Base-by-base conservation (phyloP, 2,888 invertebrate species). In the Microchrysa polita region DNA sequence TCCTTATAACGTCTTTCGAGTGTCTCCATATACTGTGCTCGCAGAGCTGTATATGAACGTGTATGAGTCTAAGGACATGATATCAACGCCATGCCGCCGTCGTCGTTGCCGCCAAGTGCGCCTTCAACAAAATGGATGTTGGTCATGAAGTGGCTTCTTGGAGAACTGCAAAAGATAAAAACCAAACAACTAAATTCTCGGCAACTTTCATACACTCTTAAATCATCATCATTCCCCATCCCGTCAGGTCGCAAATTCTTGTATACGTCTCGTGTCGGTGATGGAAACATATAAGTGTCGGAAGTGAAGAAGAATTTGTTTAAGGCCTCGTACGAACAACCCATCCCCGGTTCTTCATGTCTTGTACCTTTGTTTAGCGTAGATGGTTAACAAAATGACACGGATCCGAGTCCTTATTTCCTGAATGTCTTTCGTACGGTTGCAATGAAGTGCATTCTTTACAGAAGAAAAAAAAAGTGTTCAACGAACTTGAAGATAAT, bases 401-500 rank as follows among this genome's bases (percentile, higher is more conserved):
- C 23, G 57, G 69, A 69, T 55, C 69, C 57, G 55, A 55, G 69
- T 57, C 42, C 52, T 57, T 69, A 69, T 57, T 69, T 69, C 69
- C 69, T 69, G 69, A 57, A 69, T 55, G 34, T 20, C 40, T n/a
- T 55, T 57, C 42, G 48, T 23, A 57, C 34, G 27, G 67, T 53
- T 48, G 40, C 42, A 23, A 48, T 69, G 57, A 57, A 69, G 67
- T 69, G 69, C 22, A 69, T 55, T 69, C 27, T 48, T 55, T 55
- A 55, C 55, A 67, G 61, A 23, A 59, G 59, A 14, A 42, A 42
- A 40, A 63, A 42, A 40, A n/a, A 40, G 20, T 42, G 42, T 59
- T 34, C 27, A 48, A 48, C 16, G 48, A 48, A 48, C 48, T 4
- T 12, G 48, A 12, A n/a, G 48, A 48, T n/a, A n/a, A n/a, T 2